phyloP scores from a whole-genome alignment of 2,113 vertebrate genomes.

The Centropus unirufus region DNA sequence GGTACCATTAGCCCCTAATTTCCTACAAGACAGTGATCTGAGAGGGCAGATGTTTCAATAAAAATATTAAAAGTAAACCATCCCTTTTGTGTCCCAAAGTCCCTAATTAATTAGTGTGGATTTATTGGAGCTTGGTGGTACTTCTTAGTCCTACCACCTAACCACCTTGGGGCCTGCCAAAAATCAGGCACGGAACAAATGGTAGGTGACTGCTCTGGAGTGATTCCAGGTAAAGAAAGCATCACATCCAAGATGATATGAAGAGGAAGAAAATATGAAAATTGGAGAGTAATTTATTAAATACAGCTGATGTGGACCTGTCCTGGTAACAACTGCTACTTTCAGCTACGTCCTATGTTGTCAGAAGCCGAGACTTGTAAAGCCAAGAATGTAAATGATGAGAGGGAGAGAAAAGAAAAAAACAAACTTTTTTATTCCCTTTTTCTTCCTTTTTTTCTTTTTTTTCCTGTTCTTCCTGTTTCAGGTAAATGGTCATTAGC shows the following conservation, averaged over 20 bases:
- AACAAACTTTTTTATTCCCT: too few species aligned
- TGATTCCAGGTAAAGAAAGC: conserved; percentile 13
- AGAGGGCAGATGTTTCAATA: conserved; percentile 68
- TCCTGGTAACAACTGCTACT: background rate
- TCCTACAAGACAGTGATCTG: conserved; percentile 23
- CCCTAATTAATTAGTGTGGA: conserved; percentile 61
- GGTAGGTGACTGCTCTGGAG: background rate
- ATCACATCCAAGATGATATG: background rate
- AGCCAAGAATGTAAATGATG: background rate
- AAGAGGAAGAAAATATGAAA: background rate
- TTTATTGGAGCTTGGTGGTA: conserved; percentile 32
- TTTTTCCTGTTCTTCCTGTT: background rate
- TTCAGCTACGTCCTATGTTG: background rate
- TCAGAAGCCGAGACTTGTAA: background rate
- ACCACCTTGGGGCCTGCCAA: background rate
- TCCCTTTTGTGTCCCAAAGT: conserved; percentile 34
- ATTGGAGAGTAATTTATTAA: background rate
- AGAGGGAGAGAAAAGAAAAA: background rate
- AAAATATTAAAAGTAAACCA: conserved; percentile 53
- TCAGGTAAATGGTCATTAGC: background rate
- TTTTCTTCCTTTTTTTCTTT: too few species aligned
- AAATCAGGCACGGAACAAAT: conserved; percentile 19
- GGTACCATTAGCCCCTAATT: conserved; percentile 1
- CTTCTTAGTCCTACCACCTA: background rate
- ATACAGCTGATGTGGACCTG: background rate